These are phyloP conservation scores for Crotalus helleri DNA, from an alignment of 2,113 vertebrate species.

Conservation along the genomic window DNA sequence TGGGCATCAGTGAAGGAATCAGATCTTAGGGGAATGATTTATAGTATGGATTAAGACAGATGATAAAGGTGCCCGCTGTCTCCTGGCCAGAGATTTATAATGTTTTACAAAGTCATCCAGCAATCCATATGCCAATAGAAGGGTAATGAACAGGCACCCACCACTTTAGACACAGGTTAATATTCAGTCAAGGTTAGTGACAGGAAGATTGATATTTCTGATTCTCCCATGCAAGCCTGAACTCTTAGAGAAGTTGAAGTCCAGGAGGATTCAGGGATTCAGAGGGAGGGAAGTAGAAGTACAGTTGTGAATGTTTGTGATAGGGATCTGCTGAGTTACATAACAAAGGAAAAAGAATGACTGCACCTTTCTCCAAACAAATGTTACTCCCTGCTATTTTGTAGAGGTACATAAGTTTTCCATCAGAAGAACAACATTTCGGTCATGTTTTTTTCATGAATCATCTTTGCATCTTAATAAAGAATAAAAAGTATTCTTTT, in stretches of 20 bases:
- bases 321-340: constrained; percentile 13
- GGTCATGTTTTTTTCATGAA: not conserved
- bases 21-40: not conserved
- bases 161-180: constrained; percentile 51
- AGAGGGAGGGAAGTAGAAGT: not conserved
- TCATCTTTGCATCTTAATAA: not conserved
- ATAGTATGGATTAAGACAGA: not conserved
- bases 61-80: not conserved
- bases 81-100: not conserved
- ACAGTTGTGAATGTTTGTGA: not conserved
- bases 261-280: not conserved
- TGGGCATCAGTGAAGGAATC: not conserved
- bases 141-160: constrained; percentile 60
- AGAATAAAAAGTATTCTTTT: not conserved
- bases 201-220: constrained; percentile 53
- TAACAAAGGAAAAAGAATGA: constrained; percentile 11
- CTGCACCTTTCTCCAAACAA: not conserved
- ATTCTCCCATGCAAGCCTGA: constrained; percentile 27
- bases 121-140: constrained; percentile 40
- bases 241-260: constrained; percentile 27
- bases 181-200: constrained; percentile 64
- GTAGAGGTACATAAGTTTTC: not conserved
- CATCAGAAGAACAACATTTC: not conserved
- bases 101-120: not conserved
- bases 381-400: not conserved